Conservation (phyloP, 2,888 invertebrate genomes). For the Busseola fusca region DNA sequence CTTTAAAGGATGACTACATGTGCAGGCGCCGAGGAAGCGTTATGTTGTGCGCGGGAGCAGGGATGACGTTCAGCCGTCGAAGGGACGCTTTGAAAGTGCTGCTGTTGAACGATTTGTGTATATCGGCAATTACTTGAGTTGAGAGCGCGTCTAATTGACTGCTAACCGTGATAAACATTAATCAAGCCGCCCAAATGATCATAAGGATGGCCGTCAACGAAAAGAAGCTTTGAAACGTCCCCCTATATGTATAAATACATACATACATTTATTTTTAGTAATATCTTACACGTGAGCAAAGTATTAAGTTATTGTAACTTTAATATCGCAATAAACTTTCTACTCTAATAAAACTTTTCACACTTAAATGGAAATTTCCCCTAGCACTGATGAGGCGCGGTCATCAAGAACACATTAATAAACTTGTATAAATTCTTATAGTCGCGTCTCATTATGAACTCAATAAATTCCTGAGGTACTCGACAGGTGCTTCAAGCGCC, state of each 20-base stretch:
- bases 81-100: slow-evolving; percentile 68
- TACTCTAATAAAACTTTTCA: slow-evolving; percentile 43
- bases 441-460: slow-evolving; percentile 58
- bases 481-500: slow-evolving; percentile 72
- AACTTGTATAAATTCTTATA: slow-evolving; percentile 60
- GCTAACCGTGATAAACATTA: slow-evolving; percentile 76
- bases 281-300: slow-evolving; percentile 14
- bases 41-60: slow-evolving; percentile 75
- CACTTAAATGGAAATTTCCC: slow-evolving; percentile 47
- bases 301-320: slow-evolving; percentile 42
- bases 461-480: slow-evolving; percentile 63
- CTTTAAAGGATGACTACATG: slow-evolving; percentile 79
- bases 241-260: slow-evolving; percentile 25
- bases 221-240: slow-evolving; percentile 21
- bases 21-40: slow-evolving; percentile 82
- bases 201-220: slow-evolving; percentile 53
- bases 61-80: slow-evolving; percentile 72
- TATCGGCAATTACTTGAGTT: slow-evolving; percentile 74
- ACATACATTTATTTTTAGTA: slow-evolving; percentile 29
- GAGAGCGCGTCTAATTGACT: slow-evolving; percentile 76
- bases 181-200: slow-evolving; percentile 66
- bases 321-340: slow-evolving; percentile 36
- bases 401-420: slow-evolving; percentile 60
- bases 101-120: slow-evolving; percentile 82
- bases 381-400: slow-evolving; percentile 38